Base-by-base conservation (phyloP, 23 tunicate species). In the Ascidia mentula region DNA sequence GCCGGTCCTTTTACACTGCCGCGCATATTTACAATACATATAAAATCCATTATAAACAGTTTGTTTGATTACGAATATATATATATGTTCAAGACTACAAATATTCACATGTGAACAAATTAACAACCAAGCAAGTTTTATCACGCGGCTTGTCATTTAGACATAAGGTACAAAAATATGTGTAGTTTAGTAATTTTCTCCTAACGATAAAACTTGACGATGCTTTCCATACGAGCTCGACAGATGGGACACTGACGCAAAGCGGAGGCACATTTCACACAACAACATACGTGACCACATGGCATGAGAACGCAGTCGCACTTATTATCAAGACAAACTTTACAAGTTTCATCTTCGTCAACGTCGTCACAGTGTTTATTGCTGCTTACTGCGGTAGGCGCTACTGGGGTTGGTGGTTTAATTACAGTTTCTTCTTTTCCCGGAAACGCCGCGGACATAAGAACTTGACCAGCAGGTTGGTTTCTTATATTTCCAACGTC, bases 201-300 rank as follows among this genome's bases (percentile, higher is more conserved):
- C 18, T 61, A 24, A 18, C 73, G 77, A 76, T 89, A 89, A 34
- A 81, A 53, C 69, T 77, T 84, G 6, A 89, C 73, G 18, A 84
- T 79, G 65, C 84, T 79, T 18, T 45, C 40, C 1, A 89, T 39
- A 30, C 74, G 74, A 32, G 26, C 24, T 28, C 95, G 42, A 39
- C 95, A 89, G 3, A 89, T 73, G 36, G 95, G 95, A 39, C 95
- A 89, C 30, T 32, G 34, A 22, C 82, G 80, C 34, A 89, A 34
- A 3, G 80, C 73, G 13, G 69, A 32, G 0, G 95, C 85, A 69
- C 95, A 89, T 7, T 84, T 36, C 1, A 73, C 30, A 40, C 95
- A 89, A 32, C 71, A 79, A 45, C 85, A 89, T 22, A 89, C n/a
- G 74, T 89, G 95, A 45, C 82, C 73, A 40, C 95, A 89, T 15